These are phyloP conservation scores for Ictidomys tridecemlineatus DNA, from an alignment of 2,113 vertebrate genomes.

Conservation along the genomic window DNA sequence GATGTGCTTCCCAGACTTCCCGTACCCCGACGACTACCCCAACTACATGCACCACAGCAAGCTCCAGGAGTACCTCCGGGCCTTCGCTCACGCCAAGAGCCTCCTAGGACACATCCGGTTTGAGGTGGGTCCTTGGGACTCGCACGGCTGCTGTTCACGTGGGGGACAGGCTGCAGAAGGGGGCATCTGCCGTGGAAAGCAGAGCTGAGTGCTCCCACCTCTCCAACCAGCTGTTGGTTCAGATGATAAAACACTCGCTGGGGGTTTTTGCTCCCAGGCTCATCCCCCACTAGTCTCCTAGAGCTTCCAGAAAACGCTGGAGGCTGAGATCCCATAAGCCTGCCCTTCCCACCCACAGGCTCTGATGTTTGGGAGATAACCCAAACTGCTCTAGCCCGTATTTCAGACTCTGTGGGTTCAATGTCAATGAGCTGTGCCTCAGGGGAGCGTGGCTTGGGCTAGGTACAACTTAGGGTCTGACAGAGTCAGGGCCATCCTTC, in stretches of 20 bases:
- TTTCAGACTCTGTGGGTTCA: background rate
- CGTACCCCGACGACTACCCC: constrained; percentile 90
- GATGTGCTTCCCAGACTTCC: constrained; percentile 93
- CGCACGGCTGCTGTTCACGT: background rate
- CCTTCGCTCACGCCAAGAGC: constrained; percentile 89
- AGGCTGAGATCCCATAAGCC: background rate
- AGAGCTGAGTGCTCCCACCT: background rate
- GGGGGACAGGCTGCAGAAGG: too few relatives aligned
- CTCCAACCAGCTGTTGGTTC: background rate
- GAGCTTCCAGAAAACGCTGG: background rate
- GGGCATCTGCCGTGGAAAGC: background rate
- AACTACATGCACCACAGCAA: constrained; percentile 91
- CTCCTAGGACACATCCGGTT: constrained; percentile 89
- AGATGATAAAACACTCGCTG: background rate
- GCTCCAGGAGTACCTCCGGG: constrained; percentile 89
- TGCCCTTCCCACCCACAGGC: background rate
- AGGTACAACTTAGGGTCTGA: background rate
- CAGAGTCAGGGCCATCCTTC: too few relatives aligned
- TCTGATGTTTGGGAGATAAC: background rate
- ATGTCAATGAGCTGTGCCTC: background rate
- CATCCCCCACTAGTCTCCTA: background rate
- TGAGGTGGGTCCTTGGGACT: constrained; percentile 84
- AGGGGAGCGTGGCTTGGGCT: background rate
- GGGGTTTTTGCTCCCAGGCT: background rate
- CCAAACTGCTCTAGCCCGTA: background rate